Evolutionary conservation across 53 echinoderm and acorn worm species (phyloP), one percentile per base, ranked within the genome.

Genomic region (Luidia sarsii): DNA sequence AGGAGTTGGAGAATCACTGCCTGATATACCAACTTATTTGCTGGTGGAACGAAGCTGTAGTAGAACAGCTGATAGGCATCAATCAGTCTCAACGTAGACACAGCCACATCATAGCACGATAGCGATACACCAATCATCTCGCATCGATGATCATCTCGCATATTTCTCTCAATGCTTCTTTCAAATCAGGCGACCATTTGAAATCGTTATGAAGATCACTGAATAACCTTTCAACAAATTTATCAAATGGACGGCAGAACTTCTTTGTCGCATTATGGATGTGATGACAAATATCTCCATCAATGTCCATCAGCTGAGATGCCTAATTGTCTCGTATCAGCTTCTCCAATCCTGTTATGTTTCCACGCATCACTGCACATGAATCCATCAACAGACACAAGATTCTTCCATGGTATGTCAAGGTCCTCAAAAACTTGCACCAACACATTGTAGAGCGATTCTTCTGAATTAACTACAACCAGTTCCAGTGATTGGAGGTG

Each of bases 201-300:
- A 32, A 38, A 33, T 63, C 79, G 48, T 50, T 73, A 52, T 64
- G 24, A 21, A 70, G 19, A 69, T 83, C 59, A 24, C 39, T 51
- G 27, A 69, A 83, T 6, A 83, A 38, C 34, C 56, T 51, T 29
- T 83, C 83, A 53, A 69, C 33, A 16, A 20, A 39, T 15, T 20
- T 19, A 13, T 66, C 60, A 28, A 83, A 83, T 8, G 57, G 83
- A 21, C 46, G 38, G 39, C 83, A 83, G 36, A 69, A 38, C 51
- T 83, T 53, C 54, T 82, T 82, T 27, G 48, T 33, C 24, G 82
- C 35, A 38, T 68, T 82, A 15, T 82, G 68, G 27, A 82, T 8
- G 27, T 67, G 82, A 49, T 81, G 56, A 33, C 82, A 81, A 20
- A 57, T 16, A 31, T 83, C 83, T 35, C 83, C 83, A 83, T 83